Conservation (phyloP, 1,140 invertebrate species). For the Drosophila funebris region DNA sequence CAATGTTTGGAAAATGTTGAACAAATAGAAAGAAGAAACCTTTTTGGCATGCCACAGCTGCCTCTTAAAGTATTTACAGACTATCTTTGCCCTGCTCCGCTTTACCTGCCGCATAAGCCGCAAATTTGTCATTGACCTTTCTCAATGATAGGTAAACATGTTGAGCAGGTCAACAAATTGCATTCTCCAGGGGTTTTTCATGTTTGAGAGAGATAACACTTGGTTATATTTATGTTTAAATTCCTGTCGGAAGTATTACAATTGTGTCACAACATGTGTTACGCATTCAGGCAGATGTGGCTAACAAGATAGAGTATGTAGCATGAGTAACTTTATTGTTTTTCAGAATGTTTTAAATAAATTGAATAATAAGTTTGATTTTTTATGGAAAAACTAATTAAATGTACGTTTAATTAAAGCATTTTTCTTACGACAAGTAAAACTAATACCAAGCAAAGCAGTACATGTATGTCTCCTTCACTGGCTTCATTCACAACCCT, state of each 20-base stretch:
- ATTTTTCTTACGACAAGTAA: too few species aligned
- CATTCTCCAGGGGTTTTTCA: neutral
- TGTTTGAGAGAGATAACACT: neutral
- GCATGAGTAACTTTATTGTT: too few species aligned
- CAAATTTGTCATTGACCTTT: conserved; percentile 16
- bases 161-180: conserved; percentile 16
- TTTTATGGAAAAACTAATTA: too few species aligned
- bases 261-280: too few species aligned
- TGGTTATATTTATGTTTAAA: neutral
- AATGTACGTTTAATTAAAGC: too few species aligned
- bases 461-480: neutral
- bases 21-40: conserved; percentile 19
- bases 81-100: conserved; percentile 2
- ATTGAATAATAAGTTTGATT: too few species aligned
- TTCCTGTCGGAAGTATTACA: too few species aligned
- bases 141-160: conserved; percentile 8
- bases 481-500: conserved; percentile 8
- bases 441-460: neutral
- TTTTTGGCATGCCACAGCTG: conserved; percentile 30
- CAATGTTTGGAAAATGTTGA: conserved; percentile 9
- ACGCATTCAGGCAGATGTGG: too few species aligned
- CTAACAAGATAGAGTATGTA: too few species aligned
- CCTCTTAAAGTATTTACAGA: conserved; percentile 15
- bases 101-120: conserved; percentile 11
- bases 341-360: too few species aligned